Conservation (phyloP, 2,797 vertebrate genomes). For the Centropyge bicolor region DNA sequence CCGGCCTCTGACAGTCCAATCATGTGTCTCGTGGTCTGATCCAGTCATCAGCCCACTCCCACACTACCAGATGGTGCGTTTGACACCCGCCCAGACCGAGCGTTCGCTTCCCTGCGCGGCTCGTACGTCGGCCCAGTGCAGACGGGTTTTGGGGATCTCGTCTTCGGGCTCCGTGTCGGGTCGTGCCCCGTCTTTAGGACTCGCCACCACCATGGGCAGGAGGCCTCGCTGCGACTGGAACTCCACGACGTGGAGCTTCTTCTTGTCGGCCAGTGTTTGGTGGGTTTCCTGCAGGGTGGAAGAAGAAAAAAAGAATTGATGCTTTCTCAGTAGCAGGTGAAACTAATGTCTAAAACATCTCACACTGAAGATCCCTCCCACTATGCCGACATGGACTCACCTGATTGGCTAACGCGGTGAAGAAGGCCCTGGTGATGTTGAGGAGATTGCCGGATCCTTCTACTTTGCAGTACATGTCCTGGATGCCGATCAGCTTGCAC, state of each 20-base stretch:
- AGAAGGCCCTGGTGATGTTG: conserved; percentile 92
- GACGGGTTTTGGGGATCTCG: conserved; percentile 85
- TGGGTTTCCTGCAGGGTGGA: conserved; percentile 88
- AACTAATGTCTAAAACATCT: background rate
- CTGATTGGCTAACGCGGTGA: conserved; percentile 91
- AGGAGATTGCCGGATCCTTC: conserved; percentile 91
- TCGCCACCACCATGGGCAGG: conserved; percentile 90
- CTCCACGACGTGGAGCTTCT: conserved; percentile 92
- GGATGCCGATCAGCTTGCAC: conserved; percentile 93
- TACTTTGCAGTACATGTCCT: conserved; percentile 93
- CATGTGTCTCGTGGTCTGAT: background rate
- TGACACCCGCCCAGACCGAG: conserved; percentile 88
- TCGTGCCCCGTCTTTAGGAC: conserved; percentile 74
- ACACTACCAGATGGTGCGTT: conserved; percentile 84
- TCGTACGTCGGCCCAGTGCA: conserved; percentile 91
- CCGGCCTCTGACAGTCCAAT: conserved; percentile 4
- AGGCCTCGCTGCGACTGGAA: conserved; percentile 89
- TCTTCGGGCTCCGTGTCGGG: conserved; percentile 84
- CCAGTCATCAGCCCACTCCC: background rate
- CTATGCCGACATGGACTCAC: conserved; percentile 75
- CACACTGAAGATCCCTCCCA: background rate
- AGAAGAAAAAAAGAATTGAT: background rate
- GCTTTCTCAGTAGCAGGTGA: background rate
- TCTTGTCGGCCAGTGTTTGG: conserved; percentile 88
- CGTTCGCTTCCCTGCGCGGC: conserved; percentile 86